A percentile compares a stretch with the other conserved stretches of the same genome.
Evolutionary conservation across 2,797 vertebrate species (phyloP).

Genomic region (Okamejei kenojei): DNA sequence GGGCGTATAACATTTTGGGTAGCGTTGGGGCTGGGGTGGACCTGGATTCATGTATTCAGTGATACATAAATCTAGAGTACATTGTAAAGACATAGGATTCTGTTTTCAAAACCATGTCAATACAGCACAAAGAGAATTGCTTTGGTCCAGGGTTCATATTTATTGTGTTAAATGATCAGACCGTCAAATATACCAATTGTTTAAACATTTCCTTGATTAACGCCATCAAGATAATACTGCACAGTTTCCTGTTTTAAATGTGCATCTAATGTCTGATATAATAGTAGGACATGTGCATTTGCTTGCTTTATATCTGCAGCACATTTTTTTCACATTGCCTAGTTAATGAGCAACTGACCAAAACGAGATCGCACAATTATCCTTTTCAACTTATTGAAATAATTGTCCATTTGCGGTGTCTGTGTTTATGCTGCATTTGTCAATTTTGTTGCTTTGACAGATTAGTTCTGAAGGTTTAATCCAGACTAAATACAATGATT

Average conservation of each 20-base stretch:
- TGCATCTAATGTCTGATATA: not conserved
- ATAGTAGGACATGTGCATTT: not conserved
- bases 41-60: too few relatives aligned
- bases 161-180: not conserved
- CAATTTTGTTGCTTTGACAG: not conserved
- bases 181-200: slow-evolving; percentile 17
- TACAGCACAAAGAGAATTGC: not conserved
- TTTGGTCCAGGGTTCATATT: not conserved
- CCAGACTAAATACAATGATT: not conserved
- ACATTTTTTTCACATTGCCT: not conserved
- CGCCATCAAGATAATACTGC: not conserved
- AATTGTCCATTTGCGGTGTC: not conserved
- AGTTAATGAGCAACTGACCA: not conserved
- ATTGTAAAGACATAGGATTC: not conserved
- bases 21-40: too few relatives aligned
- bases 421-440: not conserved
- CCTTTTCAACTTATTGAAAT: too few relatives aligned
- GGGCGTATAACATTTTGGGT: not conserved
- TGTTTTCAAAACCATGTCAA: not conserved
- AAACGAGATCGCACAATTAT: not conserved
- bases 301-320: not conserved
- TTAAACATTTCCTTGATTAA: not conserved
- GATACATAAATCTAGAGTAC: not conserved
- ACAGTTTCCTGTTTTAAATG: not conserved
- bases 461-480: too few relatives aligned